Conservation (phyloP, 2,888 invertebrate species). For the Pristionchus mayeri region DNA sequence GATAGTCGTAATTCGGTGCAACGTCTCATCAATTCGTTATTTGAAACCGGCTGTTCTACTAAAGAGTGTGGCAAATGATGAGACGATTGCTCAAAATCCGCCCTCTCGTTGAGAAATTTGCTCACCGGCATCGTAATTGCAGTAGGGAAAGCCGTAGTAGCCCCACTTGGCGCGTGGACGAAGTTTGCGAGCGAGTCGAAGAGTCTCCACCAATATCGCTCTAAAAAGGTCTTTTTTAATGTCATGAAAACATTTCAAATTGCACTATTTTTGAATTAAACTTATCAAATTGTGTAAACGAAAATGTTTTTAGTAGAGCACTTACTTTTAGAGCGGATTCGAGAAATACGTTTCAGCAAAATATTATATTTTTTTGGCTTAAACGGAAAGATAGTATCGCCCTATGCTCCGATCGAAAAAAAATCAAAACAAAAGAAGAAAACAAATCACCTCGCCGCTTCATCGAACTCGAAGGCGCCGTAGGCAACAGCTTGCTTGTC, state of each 20-base stretch:
- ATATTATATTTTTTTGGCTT: too few species aligned
- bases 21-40: too few species aligned
- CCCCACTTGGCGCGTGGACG: conserved; percentile 62
- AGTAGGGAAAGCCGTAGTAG: conserved; percentile 63
- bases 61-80: too few species aligned
- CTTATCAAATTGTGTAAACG: not conserved
- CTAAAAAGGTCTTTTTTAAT: not conserved
- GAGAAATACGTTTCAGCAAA: too few species aligned
- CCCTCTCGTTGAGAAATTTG: not conserved
- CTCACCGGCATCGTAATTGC: conserved; percentile 52
- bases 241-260: not conserved
- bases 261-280: not conserved
- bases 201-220: conserved; percentile 44
- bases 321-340: not conserved
- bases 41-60: too few species aligned
- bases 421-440: not conserved
- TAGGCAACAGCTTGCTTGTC: conserved; percentile 1
- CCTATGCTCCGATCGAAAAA: too few species aligned
- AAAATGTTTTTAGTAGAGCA: too few species aligned
- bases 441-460: conserved; percentile 7
- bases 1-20: too few species aligned
- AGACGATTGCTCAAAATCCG: too few species aligned
- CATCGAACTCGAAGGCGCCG: conserved; percentile 26
- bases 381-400: too few species aligned
- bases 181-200: conserved; percentile 55